Evolutionary conservation across 35 echinoderm and acorn worm genomes (phyloP).

Genomic region (Lytechinus variegatus): DNA sequence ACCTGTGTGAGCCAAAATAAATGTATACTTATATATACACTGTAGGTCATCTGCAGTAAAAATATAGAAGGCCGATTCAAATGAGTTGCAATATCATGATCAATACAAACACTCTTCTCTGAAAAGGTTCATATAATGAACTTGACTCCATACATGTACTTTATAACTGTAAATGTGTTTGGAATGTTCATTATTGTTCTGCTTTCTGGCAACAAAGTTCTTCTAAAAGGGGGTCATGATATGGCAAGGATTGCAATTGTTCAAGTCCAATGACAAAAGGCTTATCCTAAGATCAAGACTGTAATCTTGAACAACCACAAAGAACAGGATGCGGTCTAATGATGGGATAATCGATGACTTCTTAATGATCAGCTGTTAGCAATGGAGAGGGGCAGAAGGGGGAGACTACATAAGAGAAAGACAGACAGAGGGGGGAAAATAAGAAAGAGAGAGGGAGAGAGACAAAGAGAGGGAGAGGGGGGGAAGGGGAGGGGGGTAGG

Average conservation of each 20-base stretch:
- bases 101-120: too few species aligned
- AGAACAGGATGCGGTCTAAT: neutral
- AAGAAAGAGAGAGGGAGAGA: neutral
- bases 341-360: neutral
- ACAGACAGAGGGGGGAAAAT: too few species aligned
- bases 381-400: neutral
- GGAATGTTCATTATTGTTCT: neutral
- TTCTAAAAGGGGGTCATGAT: neutral
- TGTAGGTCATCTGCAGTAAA: too few species aligned
- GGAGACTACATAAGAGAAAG: too few species aligned
- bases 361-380: neutral
- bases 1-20: too few species aligned
- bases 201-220: neutral
- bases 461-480: neutral
- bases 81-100: too few species aligned
- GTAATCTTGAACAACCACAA: neutral
- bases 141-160: too few species aligned
- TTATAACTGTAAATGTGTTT: neutral
- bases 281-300: neutral
- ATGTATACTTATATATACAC: too few species aligned
- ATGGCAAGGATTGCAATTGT: neutral
- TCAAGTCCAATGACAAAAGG: neutral
- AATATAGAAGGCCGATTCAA: too few species aligned
- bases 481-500: neutral
- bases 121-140: too few species aligned